These are phyloP conservation scores for Lepidocyrtoides sp. DNA, from an alignment of 2,888 invertebrate species.

Conservation along the genomic window DNA sequence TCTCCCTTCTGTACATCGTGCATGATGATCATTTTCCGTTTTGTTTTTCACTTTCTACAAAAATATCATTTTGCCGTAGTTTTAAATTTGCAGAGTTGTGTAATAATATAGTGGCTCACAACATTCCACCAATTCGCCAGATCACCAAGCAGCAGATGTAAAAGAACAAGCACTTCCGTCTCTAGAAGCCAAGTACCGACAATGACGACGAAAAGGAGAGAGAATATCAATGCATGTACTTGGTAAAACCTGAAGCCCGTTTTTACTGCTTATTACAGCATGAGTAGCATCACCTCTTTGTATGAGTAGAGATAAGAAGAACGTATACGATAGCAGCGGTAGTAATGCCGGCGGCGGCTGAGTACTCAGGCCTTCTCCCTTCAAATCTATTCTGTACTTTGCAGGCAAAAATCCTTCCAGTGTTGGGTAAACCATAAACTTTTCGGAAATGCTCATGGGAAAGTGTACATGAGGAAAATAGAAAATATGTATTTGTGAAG, in stretches of 20 bases:
- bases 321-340: too few species aligned
- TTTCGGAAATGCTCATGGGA: conserved; percentile 50
- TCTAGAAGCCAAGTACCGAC: conserved; percentile 23
- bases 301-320: neutral
- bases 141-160: conserved; percentile 25
- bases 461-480: conserved; percentile 58
- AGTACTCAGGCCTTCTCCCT: neutral
- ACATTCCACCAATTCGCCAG: conserved; percentile 1
- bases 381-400: conserved; percentile 4
- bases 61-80: too few species aligned
- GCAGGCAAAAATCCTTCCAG: conserved; percentile 4
- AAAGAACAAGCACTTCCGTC: conserved; percentile 17
- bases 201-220: neutral
- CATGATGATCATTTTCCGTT: neutral
- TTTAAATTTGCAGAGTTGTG: neutral
- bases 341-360: conserved; percentile 37
- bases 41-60: neutral
- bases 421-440: conserved; percentile 59
- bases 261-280: conserved; percentile 30
- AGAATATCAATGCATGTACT: conserved; percentile 3
- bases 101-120: conserved; percentile 8
- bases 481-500: neutral
- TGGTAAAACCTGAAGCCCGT: neutral
- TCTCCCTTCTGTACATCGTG: too few species aligned
- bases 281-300: neutral